These are phyloP conservation scores for Mystacornis crossleyi DNA, from an alignment of 2,113 vertebrate genomes.

Conservation along the genomic window DNA sequence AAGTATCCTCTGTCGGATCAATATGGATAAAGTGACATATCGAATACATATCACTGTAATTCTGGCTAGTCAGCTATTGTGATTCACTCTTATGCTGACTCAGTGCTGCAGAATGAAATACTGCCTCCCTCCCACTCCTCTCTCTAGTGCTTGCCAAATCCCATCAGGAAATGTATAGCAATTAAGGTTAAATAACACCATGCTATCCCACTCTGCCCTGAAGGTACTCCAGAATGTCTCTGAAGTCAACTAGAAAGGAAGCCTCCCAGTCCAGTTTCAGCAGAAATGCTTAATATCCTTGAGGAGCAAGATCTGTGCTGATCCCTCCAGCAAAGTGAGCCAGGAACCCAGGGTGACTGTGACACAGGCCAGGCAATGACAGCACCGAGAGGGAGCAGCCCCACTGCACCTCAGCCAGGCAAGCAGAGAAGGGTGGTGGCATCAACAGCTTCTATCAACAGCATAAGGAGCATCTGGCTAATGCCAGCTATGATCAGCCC, in stretches of 20 bases:
- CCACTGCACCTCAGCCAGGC: neutral
- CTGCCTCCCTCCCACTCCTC: neutral
- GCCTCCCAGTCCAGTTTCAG: neutral
- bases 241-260: neutral
- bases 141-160: neutral
- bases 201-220: neutral
- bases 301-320: neutral
- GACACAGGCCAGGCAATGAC: neutral
- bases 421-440: accelerated
- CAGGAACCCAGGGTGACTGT: neutral
- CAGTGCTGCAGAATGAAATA: neutral
- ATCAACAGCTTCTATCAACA: neutral
- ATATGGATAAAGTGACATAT: neutral
- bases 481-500: neutral
- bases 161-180: neutral
- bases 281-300: neutral
- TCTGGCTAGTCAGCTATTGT: neutral
- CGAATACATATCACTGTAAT: neutral
- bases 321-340: neutral
- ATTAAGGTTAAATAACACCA: neutral
- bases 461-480: no score
- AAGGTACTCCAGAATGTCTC: neutral
- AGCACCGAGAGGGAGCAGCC: neutral
- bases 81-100: constrained; percentile 20
- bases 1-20: neutral